phyloP scores from a whole-genome alignment of 2,113 vertebrate genomes.

The Protobothrops flavoviridis region DNA sequence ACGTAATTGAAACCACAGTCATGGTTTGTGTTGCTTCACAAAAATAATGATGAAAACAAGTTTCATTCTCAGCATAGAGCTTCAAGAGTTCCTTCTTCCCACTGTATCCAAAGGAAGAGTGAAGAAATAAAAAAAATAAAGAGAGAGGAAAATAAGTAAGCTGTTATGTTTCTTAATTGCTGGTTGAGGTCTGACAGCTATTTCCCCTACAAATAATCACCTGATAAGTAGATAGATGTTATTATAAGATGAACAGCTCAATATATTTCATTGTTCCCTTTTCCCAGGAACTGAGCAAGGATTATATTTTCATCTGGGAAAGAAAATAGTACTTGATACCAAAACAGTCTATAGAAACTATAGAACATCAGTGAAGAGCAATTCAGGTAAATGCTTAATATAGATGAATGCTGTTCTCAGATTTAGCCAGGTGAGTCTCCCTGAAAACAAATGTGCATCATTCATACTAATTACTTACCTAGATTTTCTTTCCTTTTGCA shows the following conservation, averaged over 20 bases:
- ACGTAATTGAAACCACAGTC: constrained; percentile 1
- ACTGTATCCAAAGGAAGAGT: constrained; percentile 1
- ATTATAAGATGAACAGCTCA: neutral
- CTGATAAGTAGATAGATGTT: neutral
- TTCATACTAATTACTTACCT: constrained; percentile 20
- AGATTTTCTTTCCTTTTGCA: neutral
- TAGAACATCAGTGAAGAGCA: neutral
- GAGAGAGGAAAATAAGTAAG: neutral
- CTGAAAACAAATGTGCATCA: constrained; percentile 18
- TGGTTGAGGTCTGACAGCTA: neutral
- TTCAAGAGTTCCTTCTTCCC: constrained; percentile 1
- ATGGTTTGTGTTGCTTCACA: constrained; percentile 20
- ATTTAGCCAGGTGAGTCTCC: neutral
- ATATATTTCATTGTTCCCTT: neutral
- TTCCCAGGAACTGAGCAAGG: neutral
- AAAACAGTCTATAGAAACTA: neutral
- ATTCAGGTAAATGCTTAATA: constrained; percentile 22
- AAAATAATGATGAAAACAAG: neutral
- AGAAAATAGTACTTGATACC: neutral
- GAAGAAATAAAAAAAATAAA: neutral
- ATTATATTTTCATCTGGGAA: neutral
- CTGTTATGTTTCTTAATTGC: neutral
- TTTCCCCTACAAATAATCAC: neutral
- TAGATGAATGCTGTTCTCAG: constrained; percentile 15
- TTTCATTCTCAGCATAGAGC: constrained; percentile 5